Percentiles rank a stretch among this genome's conserved stretches.
These are phyloP conservation scores for Hyposoter dolosus DNA, from an alignment of 2,888 invertebrate genomes.

Conservation along the genomic window DNA sequence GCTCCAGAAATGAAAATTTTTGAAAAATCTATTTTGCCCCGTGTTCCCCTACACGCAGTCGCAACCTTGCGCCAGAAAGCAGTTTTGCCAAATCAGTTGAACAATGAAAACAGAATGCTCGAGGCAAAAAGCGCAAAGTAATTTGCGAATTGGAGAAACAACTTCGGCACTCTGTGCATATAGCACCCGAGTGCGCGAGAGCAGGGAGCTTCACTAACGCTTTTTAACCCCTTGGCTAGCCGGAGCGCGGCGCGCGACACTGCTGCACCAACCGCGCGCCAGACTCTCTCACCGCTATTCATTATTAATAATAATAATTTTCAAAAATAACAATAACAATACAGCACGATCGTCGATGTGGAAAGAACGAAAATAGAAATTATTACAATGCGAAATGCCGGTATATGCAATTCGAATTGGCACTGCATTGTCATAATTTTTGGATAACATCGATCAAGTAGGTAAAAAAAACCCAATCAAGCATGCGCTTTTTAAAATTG, in stretches of 20 bases:
- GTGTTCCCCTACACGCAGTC: too few species aligned
- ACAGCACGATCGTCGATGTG: constrained; percentile 45
- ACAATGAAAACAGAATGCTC: not conserved
- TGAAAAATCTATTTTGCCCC: too few species aligned
- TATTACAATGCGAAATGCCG: constrained; percentile 26
- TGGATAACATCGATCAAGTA: constrained; percentile 21
- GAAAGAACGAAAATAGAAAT: constrained; percentile 17
- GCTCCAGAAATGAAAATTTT: too few species aligned
- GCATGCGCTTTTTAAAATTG: constrained; percentile 73
- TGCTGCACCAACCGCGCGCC: constrained; percentile 83
- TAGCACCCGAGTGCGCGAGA: constrained; percentile 74
- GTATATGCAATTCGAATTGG: not conserved
- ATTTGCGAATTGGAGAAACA: not conserved
- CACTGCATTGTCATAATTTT: constrained; percentile 29
- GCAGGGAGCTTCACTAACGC: constrained; percentile 80
- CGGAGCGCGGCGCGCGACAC: constrained; percentile 78
- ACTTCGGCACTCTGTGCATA: constrained; percentile 79
- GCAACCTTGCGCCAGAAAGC: too few species aligned
- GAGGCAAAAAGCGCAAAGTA: too few species aligned
- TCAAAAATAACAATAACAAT: not conserved
- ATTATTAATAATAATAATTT: constrained; percentile 23
- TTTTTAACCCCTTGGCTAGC: constrained; percentile 81
- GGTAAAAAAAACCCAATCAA: constrained; percentile 65
- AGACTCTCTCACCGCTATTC: constrained; percentile 79
- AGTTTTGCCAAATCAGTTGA: too few species aligned